Conservation (phyloP, 2,797 vertebrate genomes). For the Macrochelys suwanniensis region DNA sequence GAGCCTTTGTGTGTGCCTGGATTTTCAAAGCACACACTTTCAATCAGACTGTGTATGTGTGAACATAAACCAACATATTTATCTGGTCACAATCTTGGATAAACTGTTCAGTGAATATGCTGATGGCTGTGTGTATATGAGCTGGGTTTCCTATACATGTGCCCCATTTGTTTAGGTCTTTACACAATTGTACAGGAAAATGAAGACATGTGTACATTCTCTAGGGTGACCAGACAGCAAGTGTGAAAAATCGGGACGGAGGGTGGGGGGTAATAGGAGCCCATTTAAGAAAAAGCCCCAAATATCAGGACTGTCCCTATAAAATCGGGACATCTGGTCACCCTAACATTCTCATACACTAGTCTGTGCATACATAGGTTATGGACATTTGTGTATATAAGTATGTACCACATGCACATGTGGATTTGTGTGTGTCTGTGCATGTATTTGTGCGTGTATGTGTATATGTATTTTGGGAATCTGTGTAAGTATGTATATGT, state of each 20-base stretch:
- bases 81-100: background rate
- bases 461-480: background rate
- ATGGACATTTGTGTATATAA: background rate
- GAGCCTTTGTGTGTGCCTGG: background rate
- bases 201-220: background rate
- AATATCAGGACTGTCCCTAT: too few species aligned
- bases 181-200: background rate
- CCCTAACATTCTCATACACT: background rate
- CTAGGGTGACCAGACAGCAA: too few species aligned
- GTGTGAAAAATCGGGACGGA: too few species aligned
- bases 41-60: background rate
- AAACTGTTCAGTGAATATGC: background rate
- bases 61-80: background rate
- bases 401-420: background rate
- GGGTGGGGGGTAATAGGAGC: too few species aligned
- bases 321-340: too few species aligned
- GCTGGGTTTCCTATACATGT: rapidly evolving
- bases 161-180: background rate
- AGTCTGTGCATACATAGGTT: background rate
- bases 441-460: background rate
- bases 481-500: background rate
- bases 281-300: too few species aligned
- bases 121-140: background rate
- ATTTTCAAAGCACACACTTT: background rate
- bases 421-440: slow-evolving; percentile 1